Base-by-base conservation (phyloP, 2,888 invertebrate species). In the Chloromyia formosa region DNA sequence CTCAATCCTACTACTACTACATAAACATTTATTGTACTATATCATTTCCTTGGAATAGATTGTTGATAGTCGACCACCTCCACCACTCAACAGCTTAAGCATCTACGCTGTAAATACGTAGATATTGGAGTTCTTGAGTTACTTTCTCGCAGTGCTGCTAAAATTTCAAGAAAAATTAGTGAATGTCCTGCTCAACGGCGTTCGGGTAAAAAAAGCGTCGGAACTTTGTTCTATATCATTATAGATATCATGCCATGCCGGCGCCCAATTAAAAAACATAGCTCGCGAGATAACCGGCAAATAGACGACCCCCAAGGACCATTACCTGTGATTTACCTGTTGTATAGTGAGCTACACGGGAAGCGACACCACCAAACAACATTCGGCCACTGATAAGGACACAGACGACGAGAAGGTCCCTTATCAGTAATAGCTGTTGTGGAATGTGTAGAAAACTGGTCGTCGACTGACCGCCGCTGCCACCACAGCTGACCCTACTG, bases 311-410 rank as follows among this genome's bases (percentile, higher is more conserved):
- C 69, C 71, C 40, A 40, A 56, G 58, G 71, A 42, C 71, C 71
- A 71, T 71, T 71, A 71, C 71, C 71, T 71, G 71, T 71, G 71
- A 71, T 71, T 71, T 71, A 71, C 56, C 58, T 71, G 58, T 71
- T 56, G 71, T 22, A 40, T 71, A 58, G 71, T 18, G 71, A 49
- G 27, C 27, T 35, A 71, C 58, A 56, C 49, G 40, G 71, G 40
- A 56, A 20, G 54, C 69, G 18, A 71, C 56, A 56, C 56, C 56
- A 20, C 56, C 4, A 22, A 40, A 58, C 56, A 71, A n/a, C 58
- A 40, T 58, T 56, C 18, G 14, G 40, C 2, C 20, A 20, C 56
- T 40, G 71, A 71, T 71, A 71, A 71, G 71, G 56, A 58, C 53
- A 35, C 27, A 40, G 10, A 18, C 71, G 71, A 42, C 40, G 71